Evolutionary conservation across 1,140 invertebrate species (phyloP).

Genomic region (Apis cerana): DNA sequence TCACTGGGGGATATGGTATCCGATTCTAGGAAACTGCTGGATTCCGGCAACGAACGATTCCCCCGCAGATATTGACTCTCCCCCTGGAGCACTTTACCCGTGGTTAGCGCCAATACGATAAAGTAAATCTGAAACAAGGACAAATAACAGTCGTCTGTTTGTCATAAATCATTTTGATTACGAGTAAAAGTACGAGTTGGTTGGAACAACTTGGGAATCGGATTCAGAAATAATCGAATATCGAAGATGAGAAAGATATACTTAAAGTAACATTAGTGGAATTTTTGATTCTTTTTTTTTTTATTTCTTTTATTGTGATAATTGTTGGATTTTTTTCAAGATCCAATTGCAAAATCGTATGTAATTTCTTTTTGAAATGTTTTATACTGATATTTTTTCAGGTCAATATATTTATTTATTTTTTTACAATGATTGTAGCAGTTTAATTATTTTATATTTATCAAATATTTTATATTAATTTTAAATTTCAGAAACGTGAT

Average conservation of each 20-base stretch:
- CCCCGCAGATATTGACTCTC: constrained; percentile 79
- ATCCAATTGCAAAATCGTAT: too few species aligned
- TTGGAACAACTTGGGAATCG: neutral
- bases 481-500: too few species aligned
- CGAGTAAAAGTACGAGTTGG: neutral
- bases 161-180: constrained; percentile 8
- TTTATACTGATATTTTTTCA: too few species aligned
- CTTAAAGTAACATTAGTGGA: neutral
- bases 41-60: constrained; percentile 73
- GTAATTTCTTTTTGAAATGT: too few species aligned
- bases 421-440: too few species aligned
- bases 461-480: too few species aligned
- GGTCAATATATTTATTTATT: too few species aligned
- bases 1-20: constrained; percentile 81
- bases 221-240: neutral
- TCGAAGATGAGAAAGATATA: neutral
- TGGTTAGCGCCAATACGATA: constrained; percentile 74
- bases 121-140: constrained; percentile 80
- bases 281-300: neutral
- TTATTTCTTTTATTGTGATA: too few species aligned
- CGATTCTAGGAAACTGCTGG: constrained; percentile 78
- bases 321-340: too few species aligned
- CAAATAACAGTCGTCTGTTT: neutral
- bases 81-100: constrained; percentile 75
- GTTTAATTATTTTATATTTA: too few species aligned